A percentile compares a stretch with the other conserved stretches of the same genome.
phyloP scores from a whole-genome alignment of 2,797 vertebrate species.

The Coregonus sp. region DNA sequence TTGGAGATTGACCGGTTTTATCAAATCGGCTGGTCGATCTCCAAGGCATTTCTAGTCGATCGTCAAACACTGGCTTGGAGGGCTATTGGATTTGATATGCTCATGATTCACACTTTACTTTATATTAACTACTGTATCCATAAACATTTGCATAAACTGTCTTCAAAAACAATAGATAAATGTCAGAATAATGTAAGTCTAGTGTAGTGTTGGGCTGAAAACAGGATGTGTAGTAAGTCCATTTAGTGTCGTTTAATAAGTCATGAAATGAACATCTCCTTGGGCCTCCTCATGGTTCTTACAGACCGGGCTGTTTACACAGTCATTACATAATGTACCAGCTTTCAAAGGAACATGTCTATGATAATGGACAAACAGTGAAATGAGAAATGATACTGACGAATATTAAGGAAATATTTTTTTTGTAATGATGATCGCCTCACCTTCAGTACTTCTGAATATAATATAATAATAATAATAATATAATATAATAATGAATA shows the following conservation, averaged over 20 bases:
- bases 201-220: not conserved
- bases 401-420: not conserved
- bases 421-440: not conserved
- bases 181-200: not conserved
- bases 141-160: not conserved
- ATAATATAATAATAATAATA: too few species aligned
- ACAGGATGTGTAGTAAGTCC: conserved; percentile 17
- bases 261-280: conserved; percentile 33
- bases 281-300: conserved; percentile 16
- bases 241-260: conserved; percentile 39
- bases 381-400: not conserved
- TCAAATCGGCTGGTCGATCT: too few species aligned
- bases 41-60: too few species aligned
- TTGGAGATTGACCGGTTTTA: too few species aligned
- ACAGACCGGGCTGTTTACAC: conserved; percentile 12
- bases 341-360: not conserved
- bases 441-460: not conserved
- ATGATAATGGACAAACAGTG: not conserved
- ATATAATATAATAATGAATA: too few species aligned
- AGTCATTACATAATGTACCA: conserved; percentile 2
- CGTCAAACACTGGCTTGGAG: too few species aligned
- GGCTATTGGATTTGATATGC: too few species aligned
- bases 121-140: not conserved
- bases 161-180: not conserved
- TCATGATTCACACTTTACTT: too few species aligned